A percentile compares a stretch with the other conserved stretches of the same genome.
Evolutionary conservation across 2,888 invertebrate genomes (phyloP).

Genomic region (Cryptus armator): DNA sequence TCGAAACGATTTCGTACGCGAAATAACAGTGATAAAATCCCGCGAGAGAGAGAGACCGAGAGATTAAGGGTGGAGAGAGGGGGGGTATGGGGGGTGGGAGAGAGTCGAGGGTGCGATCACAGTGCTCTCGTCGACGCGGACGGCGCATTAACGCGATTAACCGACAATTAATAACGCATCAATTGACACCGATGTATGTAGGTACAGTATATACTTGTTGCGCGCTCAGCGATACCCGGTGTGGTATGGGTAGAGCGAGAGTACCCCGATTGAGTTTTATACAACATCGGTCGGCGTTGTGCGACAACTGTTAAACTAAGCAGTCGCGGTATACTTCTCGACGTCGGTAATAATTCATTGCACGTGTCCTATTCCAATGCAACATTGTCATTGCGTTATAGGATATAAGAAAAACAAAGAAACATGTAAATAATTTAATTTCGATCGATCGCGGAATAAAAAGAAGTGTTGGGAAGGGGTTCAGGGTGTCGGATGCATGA

Average conservation of each 20-base stretch:
- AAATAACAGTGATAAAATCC: slow-evolving; percentile 81
- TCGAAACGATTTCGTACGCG: slow-evolving; percentile 80
- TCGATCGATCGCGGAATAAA: slow-evolving; percentile 19
- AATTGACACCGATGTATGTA: slow-evolving; percentile 83
- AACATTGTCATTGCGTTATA: background rate
- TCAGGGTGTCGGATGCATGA: background rate
- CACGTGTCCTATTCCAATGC: background rate
- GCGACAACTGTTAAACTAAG: background rate
- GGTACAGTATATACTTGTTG: slow-evolving; percentile 84
- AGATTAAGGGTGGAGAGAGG: slow-evolving; percentile 53
- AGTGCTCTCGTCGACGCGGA: slow-evolving; percentile 66
- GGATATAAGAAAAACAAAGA: background rate
- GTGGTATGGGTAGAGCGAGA: background rate
- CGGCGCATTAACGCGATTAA: slow-evolving; percentile 84
- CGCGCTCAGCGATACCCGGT: slow-evolving; percentile 62
- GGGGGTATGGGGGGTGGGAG: background rate
- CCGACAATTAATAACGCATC: slow-evolving; percentile 85
- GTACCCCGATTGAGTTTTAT: slow-evolving; percentile 16
- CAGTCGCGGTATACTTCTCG: background rate
- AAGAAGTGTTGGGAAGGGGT: background rate
- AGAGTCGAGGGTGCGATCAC: slow-evolving; percentile 51
- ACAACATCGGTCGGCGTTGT: background rate
- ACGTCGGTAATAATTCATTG: background rate
- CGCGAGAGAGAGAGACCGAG: slow-evolving; percentile 67
- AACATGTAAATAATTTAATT: background rate